Percentiles rank a stretch among this genome's conserved stretches.
Conservation (phyloP, 2,888 invertebrate species). For the Eueremaeus valkanovi region DNA sequence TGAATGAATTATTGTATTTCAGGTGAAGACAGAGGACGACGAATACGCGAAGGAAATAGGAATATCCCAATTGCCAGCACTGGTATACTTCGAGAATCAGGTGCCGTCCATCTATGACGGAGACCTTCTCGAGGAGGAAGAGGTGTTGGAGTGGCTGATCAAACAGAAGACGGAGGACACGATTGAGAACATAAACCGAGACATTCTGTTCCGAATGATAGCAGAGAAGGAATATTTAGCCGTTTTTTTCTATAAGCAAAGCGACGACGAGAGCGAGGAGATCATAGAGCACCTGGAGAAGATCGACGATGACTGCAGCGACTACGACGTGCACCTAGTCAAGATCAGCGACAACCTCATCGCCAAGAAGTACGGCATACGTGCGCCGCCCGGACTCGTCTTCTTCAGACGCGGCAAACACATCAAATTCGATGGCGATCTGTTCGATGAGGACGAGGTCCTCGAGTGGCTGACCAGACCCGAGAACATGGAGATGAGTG, state of each 20-base stretch:
- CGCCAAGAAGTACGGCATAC: constrained; percentile 87
- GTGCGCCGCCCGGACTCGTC: constrained; percentile 83
- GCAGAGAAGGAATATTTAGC: constrained; percentile 86
- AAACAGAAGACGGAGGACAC: constrained; percentile 86
- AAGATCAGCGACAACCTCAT: constrained; percentile 81
- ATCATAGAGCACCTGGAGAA: constrained; percentile 66
- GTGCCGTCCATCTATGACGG: constrained; percentile 52
- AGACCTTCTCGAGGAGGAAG: constrained; percentile 53
- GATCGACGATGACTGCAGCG: constrained; percentile 84
- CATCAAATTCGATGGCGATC: constrained; percentile 77
- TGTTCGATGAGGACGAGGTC: constrained; percentile 81
- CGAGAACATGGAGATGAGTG: constrained; percentile 87
- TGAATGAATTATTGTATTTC: background rate
- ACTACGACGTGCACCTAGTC: constrained; percentile 84
- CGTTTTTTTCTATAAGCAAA: constrained; percentile 80
- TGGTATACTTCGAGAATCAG: constrained; percentile 67
- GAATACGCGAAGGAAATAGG: constrained; percentile 85
- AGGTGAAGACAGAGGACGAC: constrained; percentile 81
- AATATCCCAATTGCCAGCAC: constrained; percentile 77
- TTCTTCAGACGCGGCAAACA: constrained; percentile 85
- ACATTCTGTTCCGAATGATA: constrained; percentile 74
- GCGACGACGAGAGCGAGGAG: constrained; percentile 48
- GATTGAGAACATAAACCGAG: constrained; percentile 81
- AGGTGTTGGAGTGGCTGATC: constrained; percentile 84
- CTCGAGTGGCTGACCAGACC: constrained; percentile 89